Conservation (phyloP, 2,113 vertebrate genomes). For the Monopterus albus region DNA sequence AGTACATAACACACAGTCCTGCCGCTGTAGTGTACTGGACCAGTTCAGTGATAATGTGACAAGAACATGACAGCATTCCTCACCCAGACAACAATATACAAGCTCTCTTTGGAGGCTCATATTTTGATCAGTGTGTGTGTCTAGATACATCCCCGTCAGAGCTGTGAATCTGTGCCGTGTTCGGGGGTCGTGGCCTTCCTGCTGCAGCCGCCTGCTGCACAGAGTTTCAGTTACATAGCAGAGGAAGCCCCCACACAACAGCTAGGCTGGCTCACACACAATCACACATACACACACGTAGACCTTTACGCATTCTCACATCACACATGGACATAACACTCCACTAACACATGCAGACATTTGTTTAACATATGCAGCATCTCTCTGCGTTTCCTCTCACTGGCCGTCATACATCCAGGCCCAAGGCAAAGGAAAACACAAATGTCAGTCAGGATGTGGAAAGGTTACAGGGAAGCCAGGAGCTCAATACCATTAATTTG, state of each 20-base stretch:
- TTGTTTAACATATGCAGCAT: constrained; percentile 76
- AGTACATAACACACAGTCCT: background rate
- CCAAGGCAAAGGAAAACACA: constrained; percentile 76
- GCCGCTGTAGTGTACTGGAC: background rate
- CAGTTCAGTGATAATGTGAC: constrained; percentile 21
- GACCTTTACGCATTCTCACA: constrained; percentile 39
- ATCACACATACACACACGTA: constrained; percentile 6
- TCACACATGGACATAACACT: constrained; percentile 34
- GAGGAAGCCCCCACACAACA: constrained; percentile 54
- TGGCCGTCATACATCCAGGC: constrained; percentile 66
- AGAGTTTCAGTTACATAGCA: constrained; percentile 51
- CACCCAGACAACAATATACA: constrained; percentile 10
- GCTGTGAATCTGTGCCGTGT: constrained; percentile 58
- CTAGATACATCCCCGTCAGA: constrained; percentile 21
- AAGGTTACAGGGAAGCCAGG: constrained; percentile 76
- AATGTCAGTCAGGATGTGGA: constrained; percentile 79
- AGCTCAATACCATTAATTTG: constrained; percentile 79
- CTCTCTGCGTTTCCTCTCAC: constrained; percentile 63
- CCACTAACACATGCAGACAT: constrained; percentile 41
- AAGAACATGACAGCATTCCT: constrained; percentile 32
- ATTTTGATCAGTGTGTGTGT: constrained; percentile 18
- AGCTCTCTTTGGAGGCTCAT: constrained; percentile 8
- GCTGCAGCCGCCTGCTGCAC: constrained; percentile 45
- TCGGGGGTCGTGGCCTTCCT: constrained; percentile 48
- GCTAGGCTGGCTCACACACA: constrained; percentile 44